Evolutionary conservation across 2,888 invertebrate species (phyloP), one percentile per base, ranked within the genome.

Genomic region (Serrognathus titanus): DNA sequence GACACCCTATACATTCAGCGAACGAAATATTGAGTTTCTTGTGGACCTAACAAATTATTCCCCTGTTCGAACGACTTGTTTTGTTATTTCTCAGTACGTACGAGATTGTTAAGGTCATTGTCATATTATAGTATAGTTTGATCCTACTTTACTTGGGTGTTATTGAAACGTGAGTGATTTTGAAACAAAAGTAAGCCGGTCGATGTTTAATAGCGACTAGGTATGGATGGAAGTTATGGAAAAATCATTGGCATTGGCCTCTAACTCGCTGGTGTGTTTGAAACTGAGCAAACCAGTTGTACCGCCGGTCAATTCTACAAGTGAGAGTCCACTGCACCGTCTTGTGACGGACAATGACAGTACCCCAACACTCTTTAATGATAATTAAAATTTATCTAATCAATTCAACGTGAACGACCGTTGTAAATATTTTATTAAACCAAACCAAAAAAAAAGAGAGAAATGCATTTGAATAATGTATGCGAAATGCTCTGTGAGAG

Each of bases 281-380:
- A 43, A 43, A 20, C 43, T 20, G 20, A 43, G 43, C 43, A 53
- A 53, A 53, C 53, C 53, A 47, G 48, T 48, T 40, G 52, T 43
- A 43, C 24, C 52, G 35, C 35, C 24, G 24, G 36, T 43, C 31
- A 41, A 45, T 41, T 40, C 16, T 52, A 39, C 36, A 53, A 53
- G 48, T 53, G 48, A 53, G 53, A 48, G 50, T 55, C 50, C 50
- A 55, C 50, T 55, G 55, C 50, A 36, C 53, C 40, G 47, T 13
- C 53, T 39, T 49, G 53, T 54, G 39, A 54, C 50, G 49, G 55
- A 10, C 55, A 55, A 55, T 55, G 51, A 51, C 55, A 55, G 55
- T 54, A 35, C 10, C 11, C 24, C 16, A 38, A 12, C 13, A 49
- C 11, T n/a, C n/a, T 48, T 48, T 31, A 37, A 43, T 43, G 20